Base-by-base conservation (phyloP, 2,888 invertebrate genomes). In the Caenorhabditis sp. region DNA sequence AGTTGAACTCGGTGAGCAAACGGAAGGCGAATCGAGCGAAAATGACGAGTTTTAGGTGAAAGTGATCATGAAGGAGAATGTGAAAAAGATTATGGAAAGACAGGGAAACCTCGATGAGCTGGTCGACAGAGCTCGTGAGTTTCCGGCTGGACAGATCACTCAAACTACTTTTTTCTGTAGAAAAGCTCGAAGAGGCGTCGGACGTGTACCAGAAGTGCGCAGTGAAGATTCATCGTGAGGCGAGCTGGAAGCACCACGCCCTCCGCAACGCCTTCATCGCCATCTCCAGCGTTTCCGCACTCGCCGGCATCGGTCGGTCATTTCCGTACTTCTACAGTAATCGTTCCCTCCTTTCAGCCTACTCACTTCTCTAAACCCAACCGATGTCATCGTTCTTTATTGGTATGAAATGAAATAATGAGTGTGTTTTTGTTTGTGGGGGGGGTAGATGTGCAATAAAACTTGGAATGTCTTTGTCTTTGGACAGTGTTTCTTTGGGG, bases 91-190 rank as follows among this genome's bases (percentile, higher is more conserved):
- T n/a, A 61, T 74, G 55, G 66, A 74, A 41, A 32, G 74, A 48
- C 53, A 66, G 32, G 65, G 61, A 39, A 66, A 61, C 39, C 52
- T 74, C 20, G 74, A 66, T 32, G 74, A 74, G 24, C 43, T 74
- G 46, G 74, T 74, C 13, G 74, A 74, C 26, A 66, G 74, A 66
- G 74, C 74, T 8, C 74, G 72, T 72, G 37, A 22, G 65, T 55
- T 6, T 11, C n/a, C 9, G n/a, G 17, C 9, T 37, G 17, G 15
- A 32, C n/a, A n/a, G n/a, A n/a, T n/a, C n/a, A n/a, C n/a, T n/a
- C n/a, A n/a, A n/a, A n/a, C n/a, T 24, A 20, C 15, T 56, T 26
- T 56, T 24, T 41, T 56, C 32, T 65, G 9, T 66, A 73, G 73
- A 74, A 30, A 59, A 45, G 32, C 56, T 75, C 1, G 75, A 75